Evolutionary conservation across 2,888 invertebrate species (phyloP), one percentile per base, ranked within the genome.

Genomic region (Melanargia galathea): DNA sequence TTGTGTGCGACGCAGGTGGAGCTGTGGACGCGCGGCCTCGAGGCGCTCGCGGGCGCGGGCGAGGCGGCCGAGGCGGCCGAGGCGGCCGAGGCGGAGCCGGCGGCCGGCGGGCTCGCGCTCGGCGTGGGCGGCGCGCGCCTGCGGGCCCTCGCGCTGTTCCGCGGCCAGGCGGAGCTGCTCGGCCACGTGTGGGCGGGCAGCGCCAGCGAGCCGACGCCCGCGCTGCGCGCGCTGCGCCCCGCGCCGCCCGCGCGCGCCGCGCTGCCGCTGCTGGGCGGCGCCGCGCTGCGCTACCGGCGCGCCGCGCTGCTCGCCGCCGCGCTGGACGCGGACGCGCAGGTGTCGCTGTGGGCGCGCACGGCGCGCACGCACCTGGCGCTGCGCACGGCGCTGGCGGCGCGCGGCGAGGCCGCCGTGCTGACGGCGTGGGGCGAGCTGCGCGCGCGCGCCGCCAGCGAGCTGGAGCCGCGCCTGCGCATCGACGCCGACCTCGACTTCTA

Each of bases 161-260:
- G 26, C 74, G 79, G 51, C 74, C 78, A 82, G 79, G 84, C 79
- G 49, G 84, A 84, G 81, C 76, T 87, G 74, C 77, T 87, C 71
- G 82, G 75, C 4, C 86, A 81, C 78, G 79, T 88, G 76, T 88
- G 88, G 88, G 77, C 84, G 54, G 88, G 87, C 76, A 69, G 84
- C 62, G 88, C 78, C 74, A 77, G 81, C 74, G 60, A 68, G 73
- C 76, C 84, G 45, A 80, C 83, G 69, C 66, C 76, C 33, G 85
- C 73, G 74, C 71, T 82, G 78, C 87, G 87, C 72, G 84, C 76
- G 59, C 49, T 67, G 66, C 61, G 65, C 60, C 63, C 70, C 63
- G 64, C 61, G 62, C 64, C 62, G 30, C 54, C 22, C 64, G 67
- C 68, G 55, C 60, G 48, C 6, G 22, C 30, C 24, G 63, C 64